These are phyloP conservation scores for Anser brachyrhynchus DNA, from an alignment of 2,113 vertebrate species.

Conservation along the genomic window DNA sequence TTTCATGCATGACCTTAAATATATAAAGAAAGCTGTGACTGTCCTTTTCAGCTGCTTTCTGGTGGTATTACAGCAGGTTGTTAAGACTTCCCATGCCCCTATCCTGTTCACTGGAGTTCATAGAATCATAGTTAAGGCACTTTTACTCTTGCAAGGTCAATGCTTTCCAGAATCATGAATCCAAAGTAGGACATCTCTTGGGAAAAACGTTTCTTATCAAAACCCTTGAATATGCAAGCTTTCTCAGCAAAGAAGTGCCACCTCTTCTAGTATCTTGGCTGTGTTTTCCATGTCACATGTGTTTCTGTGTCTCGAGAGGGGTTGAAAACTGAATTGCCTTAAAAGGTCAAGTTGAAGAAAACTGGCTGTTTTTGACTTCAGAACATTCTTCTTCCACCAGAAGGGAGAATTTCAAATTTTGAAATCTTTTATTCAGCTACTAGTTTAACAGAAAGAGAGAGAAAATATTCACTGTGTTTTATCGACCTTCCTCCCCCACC, in stretches of 20 bases:
- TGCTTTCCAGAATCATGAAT: background rate
- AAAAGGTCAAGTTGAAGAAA: slow-evolving; percentile 22
- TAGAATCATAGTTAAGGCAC: background rate
- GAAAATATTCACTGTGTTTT: background rate
- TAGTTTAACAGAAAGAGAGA: background rate
- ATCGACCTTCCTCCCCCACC: background rate
- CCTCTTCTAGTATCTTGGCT: slow-evolving; percentile 15
- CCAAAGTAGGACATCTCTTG: background rate
- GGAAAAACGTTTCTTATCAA: slow-evolving; percentile 16
- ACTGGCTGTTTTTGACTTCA: background rate
- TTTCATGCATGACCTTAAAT: background rate
- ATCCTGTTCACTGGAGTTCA: background rate
- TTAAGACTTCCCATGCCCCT: background rate
- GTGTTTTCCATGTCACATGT: background rate
- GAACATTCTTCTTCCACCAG: background rate
- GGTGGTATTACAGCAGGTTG: background rate
- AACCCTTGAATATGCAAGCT: background rate
- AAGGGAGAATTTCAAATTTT: background rate
- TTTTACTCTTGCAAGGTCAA: background rate
- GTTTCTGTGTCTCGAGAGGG: background rate
- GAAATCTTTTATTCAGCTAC: background rate
- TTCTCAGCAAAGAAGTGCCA: background rate
- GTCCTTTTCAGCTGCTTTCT: background rate
- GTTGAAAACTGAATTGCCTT: background rate
- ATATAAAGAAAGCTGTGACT: background rate